These are phyloP conservation scores for Furcula furcula DNA, from an alignment of 2,888 invertebrate genomes.

Conservation along the genomic window DNA sequence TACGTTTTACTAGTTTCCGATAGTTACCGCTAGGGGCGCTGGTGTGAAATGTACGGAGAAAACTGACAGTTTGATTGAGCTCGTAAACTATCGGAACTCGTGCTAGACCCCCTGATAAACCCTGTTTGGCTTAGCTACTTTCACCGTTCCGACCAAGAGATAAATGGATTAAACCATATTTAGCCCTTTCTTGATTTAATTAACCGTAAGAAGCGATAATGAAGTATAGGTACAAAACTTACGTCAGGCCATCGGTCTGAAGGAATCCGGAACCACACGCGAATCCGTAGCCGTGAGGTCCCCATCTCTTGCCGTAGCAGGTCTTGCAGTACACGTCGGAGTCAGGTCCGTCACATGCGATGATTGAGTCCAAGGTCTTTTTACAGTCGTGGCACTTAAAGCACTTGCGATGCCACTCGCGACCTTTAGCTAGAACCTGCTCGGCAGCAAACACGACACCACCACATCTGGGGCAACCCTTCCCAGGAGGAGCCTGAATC, in stretches of 20 bases:
- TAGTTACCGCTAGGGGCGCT: too few species aligned
- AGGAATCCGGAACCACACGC: conserved; percentile 97
- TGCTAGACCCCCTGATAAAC: too few species aligned
- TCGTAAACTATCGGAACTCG: too few species aligned
- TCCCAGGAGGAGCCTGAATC: conserved; percentile 91
- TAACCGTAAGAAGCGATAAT: too few species aligned
- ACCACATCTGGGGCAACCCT: conserved; percentile 95
- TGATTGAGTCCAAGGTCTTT: conserved; percentile 97
- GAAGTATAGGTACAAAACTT: conserved; percentile 51
- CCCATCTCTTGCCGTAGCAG: conserved; percentile 99
- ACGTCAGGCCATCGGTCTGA: conserved; percentile 95
- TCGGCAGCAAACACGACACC: conserved; percentile 97
- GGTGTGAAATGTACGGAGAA: too few species aligned
- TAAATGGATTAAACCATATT: too few species aligned
- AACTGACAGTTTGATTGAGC: too few species aligned
- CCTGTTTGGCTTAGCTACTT: too few species aligned
- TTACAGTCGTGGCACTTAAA: conserved; percentile 96
- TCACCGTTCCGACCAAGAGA: too few species aligned
- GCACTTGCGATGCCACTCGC: conserved; percentile 96
- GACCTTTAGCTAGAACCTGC: conserved; percentile 94
- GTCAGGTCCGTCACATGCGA: conserved; percentile 97
- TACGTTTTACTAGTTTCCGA: too few species aligned
- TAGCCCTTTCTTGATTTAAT: not conserved
- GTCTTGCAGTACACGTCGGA: conserved; percentile 97
- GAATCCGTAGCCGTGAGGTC: conserved; percentile 97